Percentiles rank a stretch among this genome's conserved stretches.
These are phyloP conservation scores for Girardinichthys multiradiatus DNA, from an alignment of 2,113 vertebrate genomes.

Conservation along the genomic window DNA sequence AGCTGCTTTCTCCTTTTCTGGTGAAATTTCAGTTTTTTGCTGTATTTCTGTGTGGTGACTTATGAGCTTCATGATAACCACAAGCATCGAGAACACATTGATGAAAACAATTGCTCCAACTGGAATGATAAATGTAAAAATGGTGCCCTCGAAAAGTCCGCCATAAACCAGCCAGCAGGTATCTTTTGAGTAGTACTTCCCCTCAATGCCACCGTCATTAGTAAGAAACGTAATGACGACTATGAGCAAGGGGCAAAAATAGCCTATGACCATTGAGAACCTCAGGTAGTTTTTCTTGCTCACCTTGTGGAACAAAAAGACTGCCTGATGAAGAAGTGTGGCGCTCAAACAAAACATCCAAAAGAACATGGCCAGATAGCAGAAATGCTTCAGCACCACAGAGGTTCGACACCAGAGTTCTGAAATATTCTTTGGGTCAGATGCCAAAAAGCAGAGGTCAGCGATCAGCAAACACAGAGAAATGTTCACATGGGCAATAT, in stretches of 20 bases:
- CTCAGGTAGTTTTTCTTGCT: slow-evolving; percentile 84
- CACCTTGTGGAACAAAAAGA: slow-evolving; percentile 86
- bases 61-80: slow-evolving; percentile 89
- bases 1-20: slow-evolving; percentile 61
- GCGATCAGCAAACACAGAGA: slow-evolving; percentile 83
- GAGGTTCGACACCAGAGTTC: slow-evolving; percentile 70
- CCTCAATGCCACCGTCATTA: slow-evolving; percentile 46
- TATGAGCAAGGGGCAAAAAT: slow-evolving; percentile 85
- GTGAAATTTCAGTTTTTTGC: neutral
- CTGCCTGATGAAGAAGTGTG: slow-evolving; percentile 88
- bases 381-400: slow-evolving; percentile 88
- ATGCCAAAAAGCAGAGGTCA: slow-evolving; percentile 83
- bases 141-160: slow-evolving; percentile 73
- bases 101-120: slow-evolving; percentile 82
- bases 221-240: slow-evolving; percentile 78
- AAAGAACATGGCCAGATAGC: slow-evolving; percentile 90
- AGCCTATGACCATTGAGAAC: slow-evolving; percentile 83
- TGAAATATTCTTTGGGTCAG: accelerated
- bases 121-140: slow-evolving; percentile 85
- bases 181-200: slow-evolving; percentile 62
- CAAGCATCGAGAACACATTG: slow-evolving; percentile 83
- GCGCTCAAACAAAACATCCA: slow-evolving; percentile 92
- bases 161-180: slow-evolving; percentile 87
- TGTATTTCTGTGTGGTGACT: slow-evolving; percentile 61
- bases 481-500: slow-evolving; percentile 89